These are phyloP conservation scores for Neolamprologus devosi DNA, from an alignment of 2,113 vertebrate genomes.

Conservation along the genomic window DNA sequence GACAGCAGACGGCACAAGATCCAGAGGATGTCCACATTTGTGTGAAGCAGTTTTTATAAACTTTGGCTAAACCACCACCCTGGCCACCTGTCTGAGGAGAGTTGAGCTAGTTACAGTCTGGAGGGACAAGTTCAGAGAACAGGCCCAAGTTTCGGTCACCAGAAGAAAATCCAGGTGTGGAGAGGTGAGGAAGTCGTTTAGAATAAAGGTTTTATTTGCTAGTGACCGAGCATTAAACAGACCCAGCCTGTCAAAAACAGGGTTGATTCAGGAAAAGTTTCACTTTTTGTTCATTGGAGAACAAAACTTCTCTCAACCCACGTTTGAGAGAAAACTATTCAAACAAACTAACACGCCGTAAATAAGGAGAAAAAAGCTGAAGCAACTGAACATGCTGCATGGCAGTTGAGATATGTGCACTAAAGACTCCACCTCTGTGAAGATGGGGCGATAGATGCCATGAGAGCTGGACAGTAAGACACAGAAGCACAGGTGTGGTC, in stretches of 20 bases:
- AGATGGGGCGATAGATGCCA: neutral
- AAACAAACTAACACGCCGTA: accelerated
- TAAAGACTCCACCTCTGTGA: neutral
- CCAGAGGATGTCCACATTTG: neutral
- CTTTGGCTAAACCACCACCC: neutral
- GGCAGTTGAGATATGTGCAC: neutral
- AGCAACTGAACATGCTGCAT: neutral
- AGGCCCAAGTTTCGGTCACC: neutral
- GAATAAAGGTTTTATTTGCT: neutral
- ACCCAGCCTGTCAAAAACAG: neutral
- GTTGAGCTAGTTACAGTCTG: neutral
- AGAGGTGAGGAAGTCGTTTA: accelerated
- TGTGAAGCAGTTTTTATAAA: neutral
- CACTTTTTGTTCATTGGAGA: neutral
- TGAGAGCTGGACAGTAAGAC: neutral
- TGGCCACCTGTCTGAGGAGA: accelerated
- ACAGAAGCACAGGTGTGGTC: neutral
- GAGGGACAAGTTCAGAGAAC: neutral
- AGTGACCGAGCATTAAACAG: accelerated
- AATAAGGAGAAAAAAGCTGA: neutral
- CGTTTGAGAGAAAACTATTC: neutral
- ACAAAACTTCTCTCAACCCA: neutral
- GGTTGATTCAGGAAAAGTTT: neutral
- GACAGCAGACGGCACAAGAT: accelerated
- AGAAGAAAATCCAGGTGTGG: neutral